A percentile compares a stretch with the other conserved stretches of the same genome.
Evolutionary conservation across 2,888 invertebrate genomes (phyloP).

Genomic region (Trimorus sp.): DNA sequence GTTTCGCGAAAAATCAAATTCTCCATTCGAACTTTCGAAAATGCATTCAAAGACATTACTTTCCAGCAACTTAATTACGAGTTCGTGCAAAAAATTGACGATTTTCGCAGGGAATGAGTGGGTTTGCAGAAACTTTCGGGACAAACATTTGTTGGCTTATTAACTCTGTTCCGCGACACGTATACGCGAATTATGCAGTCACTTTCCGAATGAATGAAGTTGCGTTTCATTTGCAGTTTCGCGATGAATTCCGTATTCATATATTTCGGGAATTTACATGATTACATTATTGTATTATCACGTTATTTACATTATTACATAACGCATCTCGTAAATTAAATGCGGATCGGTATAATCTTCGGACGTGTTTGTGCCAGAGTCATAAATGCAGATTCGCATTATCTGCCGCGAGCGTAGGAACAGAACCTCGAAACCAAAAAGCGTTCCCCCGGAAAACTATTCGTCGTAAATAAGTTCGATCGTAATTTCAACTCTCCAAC

Average conservation of each 20-base stretch:
- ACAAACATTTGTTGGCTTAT: slow-evolving; percentile 43
- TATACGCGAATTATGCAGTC: slow-evolving; percentile 24
- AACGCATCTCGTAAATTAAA: too few species aligned
- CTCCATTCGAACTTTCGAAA: background rate
- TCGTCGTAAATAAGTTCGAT: too few species aligned
- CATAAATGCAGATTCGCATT: too few species aligned
- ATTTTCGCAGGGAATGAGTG: slow-evolving; percentile 30
- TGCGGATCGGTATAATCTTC: too few species aligned
- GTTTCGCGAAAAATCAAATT: background rate
- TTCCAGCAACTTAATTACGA: background rate
- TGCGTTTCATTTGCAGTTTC: too few species aligned
- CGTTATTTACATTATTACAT: too few species aligned
- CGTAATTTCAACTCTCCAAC: too few species aligned
- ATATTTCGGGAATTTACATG: slow-evolving; percentile 35
- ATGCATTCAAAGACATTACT: background rate
- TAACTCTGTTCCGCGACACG: slow-evolving; percentile 25
- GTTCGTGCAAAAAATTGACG: slow-evolving; percentile 10
- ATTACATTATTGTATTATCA: slow-evolving; percentile 4
- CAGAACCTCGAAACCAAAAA: too few species aligned
- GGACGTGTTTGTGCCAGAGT: too few species aligned
- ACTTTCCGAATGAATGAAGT: slow-evolving; percentile 38
- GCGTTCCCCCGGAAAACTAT: too few species aligned
- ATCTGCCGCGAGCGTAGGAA: too few species aligned
- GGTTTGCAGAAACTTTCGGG: slow-evolving; percentile 25
- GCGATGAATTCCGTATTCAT: slow-evolving; percentile 38